These are phyloP conservation scores for Podabrus alpinus DNA, from an alignment of 2,888 invertebrate genomes.

Conservation along the genomic window DNA sequence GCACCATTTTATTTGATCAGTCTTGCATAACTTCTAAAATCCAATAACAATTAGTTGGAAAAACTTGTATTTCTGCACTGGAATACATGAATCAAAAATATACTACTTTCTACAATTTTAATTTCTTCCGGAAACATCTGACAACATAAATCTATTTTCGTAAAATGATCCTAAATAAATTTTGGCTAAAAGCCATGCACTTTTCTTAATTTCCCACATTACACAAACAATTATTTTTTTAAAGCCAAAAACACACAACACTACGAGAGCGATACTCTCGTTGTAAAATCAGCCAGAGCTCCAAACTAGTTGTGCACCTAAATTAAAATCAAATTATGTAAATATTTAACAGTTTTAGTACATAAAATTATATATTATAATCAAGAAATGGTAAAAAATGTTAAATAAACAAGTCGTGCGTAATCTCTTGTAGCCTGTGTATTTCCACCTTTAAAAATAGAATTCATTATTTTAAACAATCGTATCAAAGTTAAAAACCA, in stretches of 20 bases:
- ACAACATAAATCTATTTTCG: neutral
- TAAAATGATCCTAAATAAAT: neutral
- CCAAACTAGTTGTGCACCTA: neutral
- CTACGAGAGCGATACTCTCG: neutral
- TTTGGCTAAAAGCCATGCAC: neutral
- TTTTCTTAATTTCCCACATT: neutral
- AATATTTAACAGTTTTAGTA: neutral
- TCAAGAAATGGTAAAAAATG: neutral
- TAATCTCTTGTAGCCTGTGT: neutral
- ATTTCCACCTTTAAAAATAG: neutral
- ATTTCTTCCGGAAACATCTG: neutral
- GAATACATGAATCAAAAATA: neutral
- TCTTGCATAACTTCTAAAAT: conserved; percentile 18
- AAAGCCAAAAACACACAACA: neutral
- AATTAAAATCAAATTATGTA: neutral
- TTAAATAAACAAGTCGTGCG: neutral
- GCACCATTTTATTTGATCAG: conserved; percentile 20
- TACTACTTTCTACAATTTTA: neutral
- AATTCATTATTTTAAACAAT: neutral
- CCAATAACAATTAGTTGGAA: neutral
- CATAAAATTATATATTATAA: neutral
- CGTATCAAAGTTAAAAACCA: neutral
- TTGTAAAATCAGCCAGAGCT: neutral
- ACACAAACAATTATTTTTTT: neutral
- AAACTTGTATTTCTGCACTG: neutral